Evolutionary conservation across 2,113 vertebrate species (phyloP), one percentile per base, ranked within the genome.

Genomic region (Neomonachus schauinslandi): DNA sequence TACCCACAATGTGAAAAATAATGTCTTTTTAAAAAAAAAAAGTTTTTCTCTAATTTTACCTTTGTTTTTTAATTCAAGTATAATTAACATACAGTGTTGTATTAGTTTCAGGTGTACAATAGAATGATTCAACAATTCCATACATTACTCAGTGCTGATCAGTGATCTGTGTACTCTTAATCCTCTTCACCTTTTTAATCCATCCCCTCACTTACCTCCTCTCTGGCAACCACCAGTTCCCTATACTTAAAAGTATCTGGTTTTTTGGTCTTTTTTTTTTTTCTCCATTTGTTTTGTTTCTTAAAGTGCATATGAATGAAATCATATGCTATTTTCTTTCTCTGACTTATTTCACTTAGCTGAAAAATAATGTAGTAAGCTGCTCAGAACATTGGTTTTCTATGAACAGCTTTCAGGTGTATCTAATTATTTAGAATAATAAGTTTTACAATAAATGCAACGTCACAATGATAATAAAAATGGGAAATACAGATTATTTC

Each of bases 361-460:
- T 77, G 74, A 49, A 76, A 76, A 49, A 49, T 77, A 76, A 31
- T 15, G 24, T 31, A 42, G 22, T 36, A 76, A 86, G 24, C 42
- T 63, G 4, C 63, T 57, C 36, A 74, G 39, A 91, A 92, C 46
- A 85, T 36, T 63, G 5, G 16, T 61, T 0, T 0, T n/a, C 80
- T 83, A 57, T 22, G 19, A 85, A 89, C 19, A 80, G 95, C 31
- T 67, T 76, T 53, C 26, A 55, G 28, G 13, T 19, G 12, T 71
- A 55, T 63, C 36, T 8, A 83, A 8, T 82, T 63, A 74, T 72
- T 93, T 69, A 49, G 49, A 86, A 93, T 74, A 72, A n/a, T 10
- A 74, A 76, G 46, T 63, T 77, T 97, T 91, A 94, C 10, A 57
- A 84, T 83, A 93, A 93, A 28, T 59, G 39, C 57, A 82, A 91